phyloP scores from a whole-genome alignment of 2,797 vertebrate genomes.

The Lithobates sylvaticus region DNA sequence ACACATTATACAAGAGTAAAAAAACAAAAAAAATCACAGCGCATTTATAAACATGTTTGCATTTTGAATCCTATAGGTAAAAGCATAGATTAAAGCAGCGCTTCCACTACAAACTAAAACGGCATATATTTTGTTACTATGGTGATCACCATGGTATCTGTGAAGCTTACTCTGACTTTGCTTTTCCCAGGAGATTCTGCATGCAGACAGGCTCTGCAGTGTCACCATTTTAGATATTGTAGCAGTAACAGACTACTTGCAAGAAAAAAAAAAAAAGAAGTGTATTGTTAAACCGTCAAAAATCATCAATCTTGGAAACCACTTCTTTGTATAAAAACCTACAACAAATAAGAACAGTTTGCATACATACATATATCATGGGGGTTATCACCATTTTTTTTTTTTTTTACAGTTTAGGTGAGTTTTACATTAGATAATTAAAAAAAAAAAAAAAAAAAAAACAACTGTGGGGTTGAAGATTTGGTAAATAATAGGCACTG shows the following conservation, averaged over 20 bases:
- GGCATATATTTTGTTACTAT: slow-evolving; percentile 43
- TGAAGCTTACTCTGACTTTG: slow-evolving; percentile 38
- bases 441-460: background rate
- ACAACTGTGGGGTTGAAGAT: background rate
- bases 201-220: slow-evolving; percentile 20
- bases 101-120: background rate
- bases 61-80: background rate
- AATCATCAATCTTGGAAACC: too few species aligned
- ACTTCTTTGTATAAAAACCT: too few species aligned
- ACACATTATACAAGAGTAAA: background rate
- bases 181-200: slow-evolving; percentile 39
- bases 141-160: slow-evolving; percentile 50
- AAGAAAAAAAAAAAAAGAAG: background rate
- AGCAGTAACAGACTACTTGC: background rate
- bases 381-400: too few species aligned
- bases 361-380: too few species aligned
- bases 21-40: background rate
- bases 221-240: slow-evolving; percentile 15
- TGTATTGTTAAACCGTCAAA: too few species aligned
- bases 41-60: background rate
- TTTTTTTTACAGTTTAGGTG: too few species aligned
- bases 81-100: background rate
- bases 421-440: too few species aligned
- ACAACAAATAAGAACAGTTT: too few species aligned
- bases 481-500: too few species aligned